A percentile compares a stretch with the other conserved stretches of the same genome.
phyloP scores from a whole-genome alignment of 2,797 vertebrate genomes.

The Prunella strophiata region DNA sequence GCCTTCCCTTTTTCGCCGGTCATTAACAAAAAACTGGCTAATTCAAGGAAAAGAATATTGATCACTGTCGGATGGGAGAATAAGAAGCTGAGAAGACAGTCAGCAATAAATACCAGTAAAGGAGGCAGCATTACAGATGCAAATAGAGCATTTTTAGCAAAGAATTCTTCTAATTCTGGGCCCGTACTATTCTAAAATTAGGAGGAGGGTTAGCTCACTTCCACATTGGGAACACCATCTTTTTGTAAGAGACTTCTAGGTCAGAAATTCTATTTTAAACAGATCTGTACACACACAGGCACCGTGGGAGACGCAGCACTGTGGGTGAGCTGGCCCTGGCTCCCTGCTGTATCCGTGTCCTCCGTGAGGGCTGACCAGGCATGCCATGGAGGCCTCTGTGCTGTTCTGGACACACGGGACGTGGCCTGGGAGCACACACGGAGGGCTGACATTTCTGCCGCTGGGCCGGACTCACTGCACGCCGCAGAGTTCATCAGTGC shows the following conservation, averaged over 20 bases:
- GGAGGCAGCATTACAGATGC: background rate
- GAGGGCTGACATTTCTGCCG: background rate
- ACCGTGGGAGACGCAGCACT: background rate
- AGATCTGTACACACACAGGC: background rate
- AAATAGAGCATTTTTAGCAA: background rate
- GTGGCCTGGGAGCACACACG: background rate
- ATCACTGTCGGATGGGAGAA: background rate
- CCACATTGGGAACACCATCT: background rate
- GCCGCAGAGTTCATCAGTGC: constrained; percentile 46
- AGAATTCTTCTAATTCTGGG: background rate
- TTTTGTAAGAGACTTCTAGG: background rate
- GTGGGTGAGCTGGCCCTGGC: background rate
- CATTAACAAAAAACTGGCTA: background rate
- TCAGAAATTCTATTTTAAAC: constrained; percentile 10
- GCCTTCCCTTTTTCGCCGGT: background rate
- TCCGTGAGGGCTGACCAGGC: background rate
- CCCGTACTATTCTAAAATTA: background rate
- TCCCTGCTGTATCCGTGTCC: fast-evolving
- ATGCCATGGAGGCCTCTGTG: fast-evolving
- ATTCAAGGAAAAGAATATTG: constrained; percentile 3
- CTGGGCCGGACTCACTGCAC: background rate
- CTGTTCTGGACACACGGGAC: background rate
- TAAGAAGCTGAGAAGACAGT: background rate
- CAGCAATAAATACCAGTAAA: background rate
- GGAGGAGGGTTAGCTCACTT: constrained; percentile 14